Evolutionary conservation across 1,140 invertebrate species (phyloP).

Genomic region (Pristionchus pacificus): DNA sequence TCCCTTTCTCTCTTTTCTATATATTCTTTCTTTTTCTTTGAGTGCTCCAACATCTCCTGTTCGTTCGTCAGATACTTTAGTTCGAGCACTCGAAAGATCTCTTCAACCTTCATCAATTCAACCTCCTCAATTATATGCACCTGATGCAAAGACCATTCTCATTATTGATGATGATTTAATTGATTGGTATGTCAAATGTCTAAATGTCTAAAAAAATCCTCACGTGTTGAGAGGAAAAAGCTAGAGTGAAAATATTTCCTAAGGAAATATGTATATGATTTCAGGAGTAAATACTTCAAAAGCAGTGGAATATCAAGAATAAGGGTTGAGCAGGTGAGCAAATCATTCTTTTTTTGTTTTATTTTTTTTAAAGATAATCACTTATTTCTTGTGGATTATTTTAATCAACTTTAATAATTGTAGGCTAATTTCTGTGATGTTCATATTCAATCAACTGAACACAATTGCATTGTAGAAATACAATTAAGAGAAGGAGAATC

Average conservation of each 20-base stretch:
- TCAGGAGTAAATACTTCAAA: conserved; percentile 1
- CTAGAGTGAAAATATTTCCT: background rate
- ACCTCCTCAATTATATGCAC: conserved; percentile 4
- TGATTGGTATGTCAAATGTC: conserved; percentile 18
- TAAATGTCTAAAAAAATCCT: conserved; percentile 8
- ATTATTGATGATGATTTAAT: conserved; percentile 23
- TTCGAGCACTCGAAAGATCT: conserved; percentile 22
- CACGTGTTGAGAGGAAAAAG: conserved; percentile 6
- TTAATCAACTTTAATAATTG: background rate
- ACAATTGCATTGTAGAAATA: conserved; percentile 21
- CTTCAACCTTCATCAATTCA: conserved; percentile 22
- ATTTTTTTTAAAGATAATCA: background rate
- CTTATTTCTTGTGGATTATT: background rate
- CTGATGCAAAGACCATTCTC: conserved; percentile 25
- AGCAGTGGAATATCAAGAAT: background rate
- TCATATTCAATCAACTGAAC: conserved; percentile 25
- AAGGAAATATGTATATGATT: background rate
- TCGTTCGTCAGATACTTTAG: conserved; percentile 16
- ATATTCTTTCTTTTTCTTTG: conserved; percentile 9
- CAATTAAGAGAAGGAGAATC: conserved; percentile 14
- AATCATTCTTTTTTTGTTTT: background rate
- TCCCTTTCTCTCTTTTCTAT: too few species aligned
- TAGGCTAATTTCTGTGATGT: conserved; percentile 26
- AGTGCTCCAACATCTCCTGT: conserved; percentile 31
- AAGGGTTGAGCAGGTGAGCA: background rate